These are phyloP conservation scores for Catalaphyllia jardinei DNA, from an alignment of 64 coral and sea anemone genomes.

Conservation along the genomic window DNA sequence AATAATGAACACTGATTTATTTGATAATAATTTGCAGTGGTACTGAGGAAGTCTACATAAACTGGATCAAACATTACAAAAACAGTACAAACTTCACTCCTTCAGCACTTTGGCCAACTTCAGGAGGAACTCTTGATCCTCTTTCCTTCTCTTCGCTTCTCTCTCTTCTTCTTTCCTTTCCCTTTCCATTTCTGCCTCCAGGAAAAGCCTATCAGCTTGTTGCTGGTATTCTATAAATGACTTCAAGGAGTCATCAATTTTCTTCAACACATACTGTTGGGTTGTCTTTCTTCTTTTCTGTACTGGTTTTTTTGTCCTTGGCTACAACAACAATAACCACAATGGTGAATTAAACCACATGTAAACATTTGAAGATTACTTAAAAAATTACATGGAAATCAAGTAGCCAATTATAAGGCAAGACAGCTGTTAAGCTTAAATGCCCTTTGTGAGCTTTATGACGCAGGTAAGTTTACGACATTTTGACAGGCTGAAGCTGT, in stretches of 20 bases:
- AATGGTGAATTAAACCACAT: not conserved
- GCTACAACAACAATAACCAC: not conserved
- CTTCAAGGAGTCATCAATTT: too few species aligned
- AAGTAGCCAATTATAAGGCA: not conserved
- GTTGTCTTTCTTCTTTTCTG: slow-evolving; percentile 5
- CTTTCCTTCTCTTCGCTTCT: not conserved
- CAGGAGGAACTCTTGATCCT: not conserved
- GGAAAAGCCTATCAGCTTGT: too few species aligned
- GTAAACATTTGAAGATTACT: not conserved
- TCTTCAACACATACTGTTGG: too few species aligned
- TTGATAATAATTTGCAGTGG: too few species aligned
- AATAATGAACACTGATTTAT: too few species aligned
- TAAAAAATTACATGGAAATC: not conserved
- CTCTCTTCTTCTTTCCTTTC: slow-evolving; percentile 22
- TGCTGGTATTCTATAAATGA: too few species aligned
- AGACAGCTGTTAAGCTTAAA: not conserved
- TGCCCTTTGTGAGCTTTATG: not conserved
- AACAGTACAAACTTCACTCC: not conserved
- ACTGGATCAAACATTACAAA: not conserved
- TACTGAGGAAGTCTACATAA: not conserved
- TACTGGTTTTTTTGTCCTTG: not conserved
- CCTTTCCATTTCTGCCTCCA: slow-evolving; percentile 1
- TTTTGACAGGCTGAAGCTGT: not conserved
- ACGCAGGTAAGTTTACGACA: not conserved
- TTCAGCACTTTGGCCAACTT: slow-evolving; percentile 26